Base-by-base conservation (phyloP, 2,888 invertebrate genomes). In the Acrocyrtus sp. region DNA sequence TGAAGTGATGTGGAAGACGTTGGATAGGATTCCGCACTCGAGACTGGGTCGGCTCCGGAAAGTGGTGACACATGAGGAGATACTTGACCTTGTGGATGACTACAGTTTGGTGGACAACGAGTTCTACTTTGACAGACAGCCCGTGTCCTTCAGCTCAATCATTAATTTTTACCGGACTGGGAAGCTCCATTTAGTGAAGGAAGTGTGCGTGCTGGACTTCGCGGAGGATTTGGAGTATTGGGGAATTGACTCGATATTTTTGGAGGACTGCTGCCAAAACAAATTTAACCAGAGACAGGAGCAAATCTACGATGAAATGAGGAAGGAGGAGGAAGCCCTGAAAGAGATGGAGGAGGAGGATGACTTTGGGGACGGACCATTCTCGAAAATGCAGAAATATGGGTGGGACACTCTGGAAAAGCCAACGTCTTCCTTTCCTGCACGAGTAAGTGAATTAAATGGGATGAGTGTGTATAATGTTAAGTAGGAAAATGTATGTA, bases 341-440 rank as follows among this genome's bases (percentile, higher is more conserved):
- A 87, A 95, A 58, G 95, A 97, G 84, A 87, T 96, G 29, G 96
- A 97, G 84, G 96, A 96, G 83, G 96, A 96, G 84, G n/a, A n/a
- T n/a, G 95, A 97, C 84, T 98, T 97, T 84, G 96, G 96, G 22
- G 94, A 95, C 83, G 96, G 96, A 80, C 91, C 92, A 83, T 96
- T 95, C 85, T 93, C 96, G 67, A 93, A 95, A 84, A 96, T 96
- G 86, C 95, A 97, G 85, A 96, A 96, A 86, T 95, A 94, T 90
- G 90, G 97, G 80, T 98, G 98, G 98, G 97, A 98, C 85, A 89
- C 96, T 82, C 89, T 98, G 77, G 98, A 98, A 86, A 98, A 98
- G 81, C 87, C 88, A 4, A 86, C 86, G 65, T 86, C 87, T 17
- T 97, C 97, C 83, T 94, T 95, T 85, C 95, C 96, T 76, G 97